A percentile compares a stretch with the other conserved stretches of the same genome.
Evolutionary conservation across 2,797 vertebrate species (phyloP).

Genomic region (Sternotherus odoratus): DNA sequence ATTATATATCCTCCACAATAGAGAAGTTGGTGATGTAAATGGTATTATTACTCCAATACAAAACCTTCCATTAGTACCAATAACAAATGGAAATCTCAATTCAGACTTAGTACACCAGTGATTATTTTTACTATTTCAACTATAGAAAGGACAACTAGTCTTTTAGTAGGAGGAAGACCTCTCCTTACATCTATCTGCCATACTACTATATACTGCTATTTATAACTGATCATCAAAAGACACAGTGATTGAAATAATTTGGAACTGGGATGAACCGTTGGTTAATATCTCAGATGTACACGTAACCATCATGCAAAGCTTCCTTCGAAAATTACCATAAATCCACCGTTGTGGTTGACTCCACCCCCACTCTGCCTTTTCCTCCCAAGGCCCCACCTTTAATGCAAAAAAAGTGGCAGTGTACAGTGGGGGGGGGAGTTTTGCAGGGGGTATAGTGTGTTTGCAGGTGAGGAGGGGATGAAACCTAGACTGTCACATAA

Average conservation of each 20-base stretch:
- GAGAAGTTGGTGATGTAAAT: not conserved
- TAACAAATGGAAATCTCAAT: not conserved
- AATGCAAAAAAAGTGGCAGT: too few species aligned
- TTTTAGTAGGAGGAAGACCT: not conserved
- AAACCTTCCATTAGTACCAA: not conserved
- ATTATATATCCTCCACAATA: not conserved
- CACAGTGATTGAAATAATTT: not conserved
- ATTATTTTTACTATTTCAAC: not conserved
- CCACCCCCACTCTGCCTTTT: too few species aligned
- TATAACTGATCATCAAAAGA: not conserved
- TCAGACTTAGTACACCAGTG: not conserved
- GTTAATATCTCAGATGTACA: not conserved
- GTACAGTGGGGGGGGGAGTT: too few species aligned
- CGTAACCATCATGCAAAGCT: not conserved
- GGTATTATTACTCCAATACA: not conserved
- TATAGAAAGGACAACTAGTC: not conserved
- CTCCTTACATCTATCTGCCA: not conserved
- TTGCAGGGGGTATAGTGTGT: too few species aligned
- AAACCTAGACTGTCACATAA: too few species aligned
- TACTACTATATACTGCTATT: not conserved
- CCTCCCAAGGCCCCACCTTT: too few species aligned
- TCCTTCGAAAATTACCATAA: not conserved
- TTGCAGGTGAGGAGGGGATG: too few species aligned
- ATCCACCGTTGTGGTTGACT: not conserved
- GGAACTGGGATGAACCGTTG: not conserved